Evolutionary conservation across 2,797 vertebrate genomes (phyloP).

Genomic region (Forpus xanthops): DNA sequence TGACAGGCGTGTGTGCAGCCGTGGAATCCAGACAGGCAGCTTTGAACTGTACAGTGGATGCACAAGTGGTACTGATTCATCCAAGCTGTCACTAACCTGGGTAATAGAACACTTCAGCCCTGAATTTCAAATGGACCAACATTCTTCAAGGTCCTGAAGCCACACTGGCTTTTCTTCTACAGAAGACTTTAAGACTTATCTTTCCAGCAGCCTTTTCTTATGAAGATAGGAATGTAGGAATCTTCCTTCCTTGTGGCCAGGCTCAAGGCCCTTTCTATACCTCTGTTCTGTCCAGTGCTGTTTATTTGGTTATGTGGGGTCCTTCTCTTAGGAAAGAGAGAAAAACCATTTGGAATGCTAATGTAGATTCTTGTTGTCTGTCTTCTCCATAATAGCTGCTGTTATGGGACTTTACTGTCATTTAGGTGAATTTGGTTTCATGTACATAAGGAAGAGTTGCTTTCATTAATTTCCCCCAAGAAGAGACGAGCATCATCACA

Average conservation of each 20-base stretch:
- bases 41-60: neutral
- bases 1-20: neutral
- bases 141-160: neutral
- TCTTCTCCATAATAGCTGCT: neutral
- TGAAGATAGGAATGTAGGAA: neutral
- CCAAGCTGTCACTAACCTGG: neutral
- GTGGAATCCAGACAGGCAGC: neutral
- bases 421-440: neutral
- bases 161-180: neutral
- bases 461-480: neutral
- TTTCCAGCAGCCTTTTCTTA: neutral
- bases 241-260: neutral
- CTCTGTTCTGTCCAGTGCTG: neutral
- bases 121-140: neutral
- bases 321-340: neutral
- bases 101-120: neutral
- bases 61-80: slow-evolving; percentile 7
- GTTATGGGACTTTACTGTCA: neutral
- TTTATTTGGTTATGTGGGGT: neutral
- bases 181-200: neutral
- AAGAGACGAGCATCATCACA: neutral
- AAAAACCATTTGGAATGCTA: neutral
- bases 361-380: neutral
- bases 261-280: neutral
- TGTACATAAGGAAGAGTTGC: neutral